phyloP scores from a whole-genome alignment of 2,888 invertebrate genomes.

The Trisateles emortualis region DNA sequence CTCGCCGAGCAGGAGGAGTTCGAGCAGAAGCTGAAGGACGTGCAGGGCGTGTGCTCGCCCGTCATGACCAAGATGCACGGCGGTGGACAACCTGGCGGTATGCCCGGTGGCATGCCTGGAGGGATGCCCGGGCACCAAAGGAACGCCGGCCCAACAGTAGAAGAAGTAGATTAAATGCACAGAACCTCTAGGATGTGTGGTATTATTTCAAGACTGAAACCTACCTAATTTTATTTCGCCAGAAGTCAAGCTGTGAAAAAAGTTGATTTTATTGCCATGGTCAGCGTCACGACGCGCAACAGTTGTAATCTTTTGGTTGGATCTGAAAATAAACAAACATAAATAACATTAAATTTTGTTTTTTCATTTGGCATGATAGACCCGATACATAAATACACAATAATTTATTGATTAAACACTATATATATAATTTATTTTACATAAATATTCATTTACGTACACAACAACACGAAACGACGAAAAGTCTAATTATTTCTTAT shows the following conservation, averaged over 20 bases:
- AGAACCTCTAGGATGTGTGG: not conserved
- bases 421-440: too few species aligned
- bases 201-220: slow-evolving; percentile 16
- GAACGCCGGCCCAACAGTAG: slow-evolving; percentile 57
- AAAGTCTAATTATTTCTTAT: too few species aligned
- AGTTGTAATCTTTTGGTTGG: too few species aligned
- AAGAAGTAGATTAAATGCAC: slow-evolving; percentile 16
- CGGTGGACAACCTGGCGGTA: slow-evolving; percentile 59
- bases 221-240: not conserved
- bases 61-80: slow-evolving; percentile 88
- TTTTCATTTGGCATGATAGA: too few species aligned
- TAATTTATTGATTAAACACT: too few species aligned
- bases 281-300: too few species aligned
- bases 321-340: too few species aligned
- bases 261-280: too few species aligned
- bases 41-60: slow-evolving; percentile 87
- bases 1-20: slow-evolving; percentile 89
- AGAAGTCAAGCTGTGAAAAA: slow-evolving; percentile 1
- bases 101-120: slow-evolving; percentile 34
- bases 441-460: too few species aligned
- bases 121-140: slow-evolving; percentile 36
- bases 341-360: too few species aligned
- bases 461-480: too few species aligned
- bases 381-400: too few species aligned
- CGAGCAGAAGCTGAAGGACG: slow-evolving; percentile 87